Conservation (phyloP, 2,888 invertebrate genomes). For the Prenolepis imparis region DNA sequence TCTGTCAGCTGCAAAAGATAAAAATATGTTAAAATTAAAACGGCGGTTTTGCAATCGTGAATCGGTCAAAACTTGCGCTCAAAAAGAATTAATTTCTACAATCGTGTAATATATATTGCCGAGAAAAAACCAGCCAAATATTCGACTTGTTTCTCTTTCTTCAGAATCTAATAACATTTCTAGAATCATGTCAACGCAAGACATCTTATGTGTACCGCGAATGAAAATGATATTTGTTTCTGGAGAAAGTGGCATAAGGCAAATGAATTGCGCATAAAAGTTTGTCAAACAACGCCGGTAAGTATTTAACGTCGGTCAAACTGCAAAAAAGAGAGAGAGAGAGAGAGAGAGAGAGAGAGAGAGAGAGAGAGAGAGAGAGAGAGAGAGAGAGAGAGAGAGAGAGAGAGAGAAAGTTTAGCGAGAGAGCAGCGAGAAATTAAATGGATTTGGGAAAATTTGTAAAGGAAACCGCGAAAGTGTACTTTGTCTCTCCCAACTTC, state of each 20-base stretch:
- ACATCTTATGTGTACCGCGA: not conserved
- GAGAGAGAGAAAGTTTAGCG: constrained; percentile 16
- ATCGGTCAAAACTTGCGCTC: not conserved
- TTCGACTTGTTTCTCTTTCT: not conserved
- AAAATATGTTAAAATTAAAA: constrained; percentile 45
- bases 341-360: too few relatives aligned
- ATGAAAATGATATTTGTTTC: constrained; percentile 2
- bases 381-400: constrained; percentile 31
- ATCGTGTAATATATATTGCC: not conserved
- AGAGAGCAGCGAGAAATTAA: constrained; percentile 51
- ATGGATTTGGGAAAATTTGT: constrained; percentile 45
- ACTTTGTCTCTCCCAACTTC: constrained; percentile 39
- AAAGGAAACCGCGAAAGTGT: constrained; percentile 43
- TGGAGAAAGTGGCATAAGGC: constrained; percentile 6
- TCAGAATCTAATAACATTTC: not conserved
- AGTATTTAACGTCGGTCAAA: constrained; percentile 23
- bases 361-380: constrained; percentile 25
- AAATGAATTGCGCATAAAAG: constrained; percentile 22
- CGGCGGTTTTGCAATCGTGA: too few relatives aligned
- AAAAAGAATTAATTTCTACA: not conserved
- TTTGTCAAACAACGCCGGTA: constrained; percentile 29
- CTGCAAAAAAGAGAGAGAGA: constrained; percentile 35
- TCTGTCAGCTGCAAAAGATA: constrained; percentile 85
- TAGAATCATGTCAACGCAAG: not conserved
- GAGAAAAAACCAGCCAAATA: not conserved